Base-by-base conservation (phyloP, 1,140 invertebrate genomes). In the Nephotettix cincticeps region DNA sequence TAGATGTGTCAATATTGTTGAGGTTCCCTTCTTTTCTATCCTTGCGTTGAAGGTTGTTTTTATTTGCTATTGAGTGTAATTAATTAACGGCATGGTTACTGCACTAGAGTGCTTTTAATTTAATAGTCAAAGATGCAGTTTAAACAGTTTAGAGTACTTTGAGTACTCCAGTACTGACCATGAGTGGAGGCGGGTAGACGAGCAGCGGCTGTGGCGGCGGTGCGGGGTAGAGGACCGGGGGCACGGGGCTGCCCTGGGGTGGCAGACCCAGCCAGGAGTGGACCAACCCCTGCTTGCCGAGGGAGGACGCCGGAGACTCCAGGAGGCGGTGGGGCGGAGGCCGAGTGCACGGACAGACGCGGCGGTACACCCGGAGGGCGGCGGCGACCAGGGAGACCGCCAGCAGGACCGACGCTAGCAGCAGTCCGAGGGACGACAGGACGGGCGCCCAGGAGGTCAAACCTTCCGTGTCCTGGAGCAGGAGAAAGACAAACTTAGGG, bases 291-390 rank as follows among this genome's bases (percentile, higher is more conserved):
- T 74, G 74, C 69, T 74, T 74, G 40, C 64, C 68, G 32, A 65
- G 74, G 27, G 17, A 23, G 21, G 17, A 21, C 30, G 68, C 71
- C 25, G 69, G 23, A 25, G 65, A 45, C 36, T 65, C 36, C 19
- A 36, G 67, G 17, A n/a, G 56, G 9, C 56, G 56, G n/a, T 69
- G 27, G 27, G 51, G 56, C 56, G 70, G 9, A 43, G 79, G 80
- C 6, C 80, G 76, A 76, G 86, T 83, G 77, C 86, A 88, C 19
- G 85, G 81, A 73, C 86, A 87, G 3, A 87, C 78, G 11, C 83
- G 79, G 74, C 82, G 79, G 23, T 86, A 84, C 27, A 84, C 80
- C 74, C 83, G 81, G 76, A 84, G 86, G 36, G 85, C 84, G 68
- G 82, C 81, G 30, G 68, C 27, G 40, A 86, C 76, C 3, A 84